These are phyloP conservation scores for Amphiduros pacificus DNA, from an alignment of 2,888 invertebrate species.

Conservation along the genomic window DNA sequence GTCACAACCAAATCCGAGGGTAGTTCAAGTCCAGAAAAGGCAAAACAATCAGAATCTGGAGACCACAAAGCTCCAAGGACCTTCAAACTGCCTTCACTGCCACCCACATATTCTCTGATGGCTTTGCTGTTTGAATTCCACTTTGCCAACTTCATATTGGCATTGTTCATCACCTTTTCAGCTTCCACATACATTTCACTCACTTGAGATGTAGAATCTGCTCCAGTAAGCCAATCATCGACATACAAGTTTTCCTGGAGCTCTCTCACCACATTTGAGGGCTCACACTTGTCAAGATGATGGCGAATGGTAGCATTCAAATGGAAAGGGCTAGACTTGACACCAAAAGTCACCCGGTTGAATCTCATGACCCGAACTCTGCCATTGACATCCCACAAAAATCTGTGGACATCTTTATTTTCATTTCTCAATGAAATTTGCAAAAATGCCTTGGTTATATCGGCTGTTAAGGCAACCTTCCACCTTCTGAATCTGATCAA, in stretches of 20 bases:
- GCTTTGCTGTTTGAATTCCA: constrained; percentile 32
- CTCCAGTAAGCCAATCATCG: constrained; percentile 34
- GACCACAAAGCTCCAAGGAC: too few species aligned
- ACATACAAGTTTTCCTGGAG: constrained; percentile 32
- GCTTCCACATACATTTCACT: constrained; percentile 18
- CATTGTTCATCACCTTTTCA: constrained; percentile 18
- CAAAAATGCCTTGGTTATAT: constrained; percentile 11
- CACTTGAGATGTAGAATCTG: constrained; percentile 18
- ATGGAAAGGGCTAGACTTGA: constrained; percentile 14
- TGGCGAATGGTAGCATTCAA: constrained; percentile 24
- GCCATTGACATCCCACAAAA: constrained; percentile 11
- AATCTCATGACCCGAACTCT: constrained; percentile 8
- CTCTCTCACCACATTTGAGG: constrained; percentile 17
- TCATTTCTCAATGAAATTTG: constrained; percentile 3
- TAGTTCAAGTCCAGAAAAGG: too few species aligned
- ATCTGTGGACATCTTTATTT: constrained; percentile 12
- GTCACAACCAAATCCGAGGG: too few species aligned
- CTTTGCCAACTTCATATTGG: constrained; percentile 31
- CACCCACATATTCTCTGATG: too few species aligned
- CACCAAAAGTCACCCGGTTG: constrained; percentile 14
- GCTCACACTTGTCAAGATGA: constrained; percentile 9
- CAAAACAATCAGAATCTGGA: too few species aligned
- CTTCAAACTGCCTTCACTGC: too few species aligned
- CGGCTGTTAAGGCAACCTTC: constrained; percentile 6
- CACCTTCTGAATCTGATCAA: constrained; percentile 9